Evolutionary conservation across 2,797 vertebrate genomes (phyloP).

Genomic region (Psittacula derbiana): DNA sequence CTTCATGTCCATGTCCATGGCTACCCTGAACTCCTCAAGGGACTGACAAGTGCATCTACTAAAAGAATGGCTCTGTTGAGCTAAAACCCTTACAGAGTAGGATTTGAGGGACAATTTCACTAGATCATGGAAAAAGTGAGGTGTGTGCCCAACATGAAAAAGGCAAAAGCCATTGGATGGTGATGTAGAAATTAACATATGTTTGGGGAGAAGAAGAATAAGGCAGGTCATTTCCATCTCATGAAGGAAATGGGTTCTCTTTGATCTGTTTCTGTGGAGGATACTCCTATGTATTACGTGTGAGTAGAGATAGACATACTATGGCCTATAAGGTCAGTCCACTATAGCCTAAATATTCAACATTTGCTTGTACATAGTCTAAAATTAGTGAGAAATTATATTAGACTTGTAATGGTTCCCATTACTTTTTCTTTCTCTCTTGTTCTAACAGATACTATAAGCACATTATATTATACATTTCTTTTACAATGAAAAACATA

Average conservation of each 20-base stretch:
- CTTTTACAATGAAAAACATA: neutral
- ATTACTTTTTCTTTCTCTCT: neutral
- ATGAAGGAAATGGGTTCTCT: neutral
- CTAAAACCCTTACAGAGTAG: neutral
- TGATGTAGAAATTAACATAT: neutral
- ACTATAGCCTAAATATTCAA: neutral
- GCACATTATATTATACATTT: neutral
- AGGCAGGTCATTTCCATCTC: neutral
- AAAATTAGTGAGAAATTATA: neutral
- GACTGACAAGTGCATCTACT: neutral
- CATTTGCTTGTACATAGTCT: neutral
- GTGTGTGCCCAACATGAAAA: neutral
- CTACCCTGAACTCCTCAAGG: neutral
- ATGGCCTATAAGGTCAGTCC: neutral
- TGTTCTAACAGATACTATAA: neutral
- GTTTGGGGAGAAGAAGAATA: neutral
- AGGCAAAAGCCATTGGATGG: neutral
- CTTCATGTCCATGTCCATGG: neutral
- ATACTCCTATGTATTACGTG: neutral
- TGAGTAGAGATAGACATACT: neutral
- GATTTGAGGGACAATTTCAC: neutral
- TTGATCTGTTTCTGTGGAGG: neutral
- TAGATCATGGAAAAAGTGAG: neutral
- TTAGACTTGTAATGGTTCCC: neutral
- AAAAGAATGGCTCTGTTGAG: neutral